These are phyloP conservation scores for Tetragonula clypearis DNA, from an alignment of 1,140 invertebrate genomes.

Conservation along the genomic window DNA sequence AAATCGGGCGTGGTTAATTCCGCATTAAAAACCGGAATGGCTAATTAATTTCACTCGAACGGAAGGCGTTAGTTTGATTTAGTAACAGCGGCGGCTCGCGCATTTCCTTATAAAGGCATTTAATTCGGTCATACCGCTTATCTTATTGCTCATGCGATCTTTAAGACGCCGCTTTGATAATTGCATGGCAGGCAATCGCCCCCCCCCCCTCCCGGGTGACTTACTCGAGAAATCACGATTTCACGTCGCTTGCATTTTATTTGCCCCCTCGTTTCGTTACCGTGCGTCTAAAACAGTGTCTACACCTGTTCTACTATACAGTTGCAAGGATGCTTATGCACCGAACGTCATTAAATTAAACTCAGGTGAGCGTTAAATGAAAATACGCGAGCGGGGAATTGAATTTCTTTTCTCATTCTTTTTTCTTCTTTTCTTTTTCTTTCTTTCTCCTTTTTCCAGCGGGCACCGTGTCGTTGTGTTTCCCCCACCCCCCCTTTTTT, in stretches of 20 bases:
- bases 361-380: not conserved
- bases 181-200: conserved; percentile 21
- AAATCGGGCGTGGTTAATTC: not conserved
- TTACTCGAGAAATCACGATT: conserved; percentile 15
- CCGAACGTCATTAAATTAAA: not conserved
- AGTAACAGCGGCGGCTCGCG: not conserved
- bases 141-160: conserved; percentile 48
- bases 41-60: conserved; percentile 29
- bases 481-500: not conserved
- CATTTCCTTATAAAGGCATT: conserved; percentile 37
- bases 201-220: not conserved
- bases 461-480: not conserved
- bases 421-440: not conserved
- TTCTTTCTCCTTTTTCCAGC: not conserved
- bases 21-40: not conserved
- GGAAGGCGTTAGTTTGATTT: conserved; percentile 45
- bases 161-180: conserved; percentile 33
- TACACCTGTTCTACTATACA: not conserved
- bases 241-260: not conserved
- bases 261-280: not conserved
- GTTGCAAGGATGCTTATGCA: not conserved
- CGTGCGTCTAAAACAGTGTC: no score
- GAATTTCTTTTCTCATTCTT: not conserved
- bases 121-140: conserved; percentile 45
- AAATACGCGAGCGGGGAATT: not conserved